phyloP scores from a whole-genome alignment of 2,113 vertebrate species.

The Phylloscopus trochiloides region DNA sequence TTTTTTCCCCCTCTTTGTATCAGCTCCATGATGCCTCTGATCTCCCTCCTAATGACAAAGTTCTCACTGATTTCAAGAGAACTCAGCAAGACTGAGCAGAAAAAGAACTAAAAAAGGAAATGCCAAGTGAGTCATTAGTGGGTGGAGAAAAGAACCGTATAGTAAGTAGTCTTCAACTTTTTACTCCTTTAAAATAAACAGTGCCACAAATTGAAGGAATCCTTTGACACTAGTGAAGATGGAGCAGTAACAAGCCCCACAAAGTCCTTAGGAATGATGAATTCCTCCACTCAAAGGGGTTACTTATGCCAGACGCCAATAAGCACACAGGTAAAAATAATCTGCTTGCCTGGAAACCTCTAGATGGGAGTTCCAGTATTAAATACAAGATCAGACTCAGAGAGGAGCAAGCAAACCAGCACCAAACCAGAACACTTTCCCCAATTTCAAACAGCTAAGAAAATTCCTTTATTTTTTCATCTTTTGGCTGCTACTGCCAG shows the following conservation, averaged over 20 bases:
- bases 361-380: background rate
- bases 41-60: background rate
- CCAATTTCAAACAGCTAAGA: background rate
- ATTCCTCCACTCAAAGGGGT: background rate
- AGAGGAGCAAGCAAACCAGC: background rate
- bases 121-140: conserved; percentile 26
- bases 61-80: background rate
- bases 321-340: background rate
- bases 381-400: background rate
- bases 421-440: background rate
- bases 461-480: background rate
- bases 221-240: conserved; percentile 7
- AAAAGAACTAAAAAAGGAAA: background rate
- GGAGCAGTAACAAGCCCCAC: background rate
- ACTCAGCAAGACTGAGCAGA: background rate
- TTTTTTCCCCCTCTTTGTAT: accelerated
- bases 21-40: background rate
- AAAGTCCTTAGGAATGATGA: background rate
- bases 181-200: conserved; percentile 9
- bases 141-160: background rate
- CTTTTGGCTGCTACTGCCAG: background rate
- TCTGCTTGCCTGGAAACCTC: background rate
- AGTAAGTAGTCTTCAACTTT: conserved; percentile 24
- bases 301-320: background rate
- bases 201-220: conserved; percentile 4